Conservation (phyloP, 2,797 vertebrate species). For the Molothrus aeneus region DNA sequence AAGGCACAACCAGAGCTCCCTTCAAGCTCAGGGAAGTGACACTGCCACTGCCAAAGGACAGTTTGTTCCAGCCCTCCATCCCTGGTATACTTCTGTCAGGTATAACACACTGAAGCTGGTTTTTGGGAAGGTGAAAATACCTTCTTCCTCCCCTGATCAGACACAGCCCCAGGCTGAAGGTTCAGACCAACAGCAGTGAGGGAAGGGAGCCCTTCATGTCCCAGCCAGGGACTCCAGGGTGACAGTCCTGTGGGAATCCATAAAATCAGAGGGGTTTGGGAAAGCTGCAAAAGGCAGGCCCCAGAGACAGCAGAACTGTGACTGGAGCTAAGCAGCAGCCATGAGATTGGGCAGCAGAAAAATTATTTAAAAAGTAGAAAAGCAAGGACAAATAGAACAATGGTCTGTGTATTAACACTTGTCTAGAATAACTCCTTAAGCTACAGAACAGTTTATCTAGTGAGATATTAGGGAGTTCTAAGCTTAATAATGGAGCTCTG, state of each 20-base stretch:
- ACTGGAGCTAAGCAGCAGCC: no score
- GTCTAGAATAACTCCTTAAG: no score
- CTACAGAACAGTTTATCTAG: no score
- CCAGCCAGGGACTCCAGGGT: not conserved
- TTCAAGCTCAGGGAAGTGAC: not conserved
- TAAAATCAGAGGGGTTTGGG: no score
- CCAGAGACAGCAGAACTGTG: no score
- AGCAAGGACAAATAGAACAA: no score
- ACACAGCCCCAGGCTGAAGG: not conserved
- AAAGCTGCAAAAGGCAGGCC: no score
- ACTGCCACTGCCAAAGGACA: not conserved
- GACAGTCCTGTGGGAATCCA: not conserved
- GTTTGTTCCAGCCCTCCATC: not conserved
- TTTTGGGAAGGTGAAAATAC: not conserved
- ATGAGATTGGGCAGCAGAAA: no score
- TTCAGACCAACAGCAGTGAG: not conserved
- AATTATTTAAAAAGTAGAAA: no score
- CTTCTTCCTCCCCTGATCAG: not conserved
- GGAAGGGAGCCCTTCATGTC: not conserved
- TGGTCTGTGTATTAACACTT: no score
- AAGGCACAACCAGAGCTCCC: not conserved
- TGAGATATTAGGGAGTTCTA: no score
- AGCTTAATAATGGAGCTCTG: no score
- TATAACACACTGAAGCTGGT: not conserved
- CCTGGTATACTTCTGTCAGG: not conserved